A percentile compares a stretch with the other conserved stretches of the same genome.
Evolutionary conservation across 1,140 invertebrate species (phyloP).

Genomic region (Eriocheir sinensis): DNA sequence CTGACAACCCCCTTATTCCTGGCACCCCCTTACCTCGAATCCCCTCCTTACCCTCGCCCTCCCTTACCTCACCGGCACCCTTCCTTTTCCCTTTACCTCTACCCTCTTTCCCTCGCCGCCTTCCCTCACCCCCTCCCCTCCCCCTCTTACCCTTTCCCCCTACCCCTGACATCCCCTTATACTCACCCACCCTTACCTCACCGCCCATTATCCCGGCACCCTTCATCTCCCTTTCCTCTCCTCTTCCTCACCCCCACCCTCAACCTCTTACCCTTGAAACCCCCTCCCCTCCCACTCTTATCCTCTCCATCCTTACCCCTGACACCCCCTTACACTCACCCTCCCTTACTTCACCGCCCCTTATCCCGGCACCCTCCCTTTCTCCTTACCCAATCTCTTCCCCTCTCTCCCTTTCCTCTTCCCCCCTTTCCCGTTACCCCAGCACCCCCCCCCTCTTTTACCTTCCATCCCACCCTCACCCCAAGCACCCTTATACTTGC

Average conservation of each 20-base stretch:
- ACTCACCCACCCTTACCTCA: background rate
- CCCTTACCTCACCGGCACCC: background rate
- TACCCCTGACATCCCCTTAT: background rate
- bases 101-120: background rate
- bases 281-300: background rate
- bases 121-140: background rate
- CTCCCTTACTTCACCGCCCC: background rate
- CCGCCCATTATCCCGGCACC: background rate
- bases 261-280: background rate
- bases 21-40: background rate
- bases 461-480: too few relatives aligned
- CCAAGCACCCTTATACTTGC: too few relatives aligned
- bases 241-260: background rate
- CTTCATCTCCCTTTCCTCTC: background rate
- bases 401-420: conserved; percentile 8
- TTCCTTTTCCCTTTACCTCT: background rate
- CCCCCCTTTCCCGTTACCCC: background rate
- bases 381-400: too few relatives aligned
- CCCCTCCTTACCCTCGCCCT: background rate
- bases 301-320: background rate
- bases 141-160: background rate
- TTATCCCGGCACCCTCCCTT: background rate
- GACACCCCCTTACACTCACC: background rate
- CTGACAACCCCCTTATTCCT: background rate
- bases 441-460: too few relatives aligned